Conservation (phyloP, 1,140 invertebrate species). For the Micrasema longulum region DNA sequence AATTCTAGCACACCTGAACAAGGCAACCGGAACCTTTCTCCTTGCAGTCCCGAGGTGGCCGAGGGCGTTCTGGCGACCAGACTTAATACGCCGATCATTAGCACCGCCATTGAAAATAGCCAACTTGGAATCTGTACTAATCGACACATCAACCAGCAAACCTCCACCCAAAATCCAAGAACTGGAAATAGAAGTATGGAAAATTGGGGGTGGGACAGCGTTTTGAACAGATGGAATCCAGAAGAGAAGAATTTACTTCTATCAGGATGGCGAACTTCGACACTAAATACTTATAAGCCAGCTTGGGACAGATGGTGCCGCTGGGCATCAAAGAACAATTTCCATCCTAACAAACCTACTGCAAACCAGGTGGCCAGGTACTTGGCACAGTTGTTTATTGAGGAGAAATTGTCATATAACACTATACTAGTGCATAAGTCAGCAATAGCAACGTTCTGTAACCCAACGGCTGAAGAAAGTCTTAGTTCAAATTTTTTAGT, state of each 20-base stretch:
- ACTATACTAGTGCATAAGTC: constrained; percentile 6
- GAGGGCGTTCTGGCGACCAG: not conserved
- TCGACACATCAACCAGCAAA: not conserved
- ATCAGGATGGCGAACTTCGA: constrained; percentile 3
- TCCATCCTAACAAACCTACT: constrained; percentile 49
- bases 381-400: constrained; percentile 28
- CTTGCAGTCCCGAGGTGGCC: not conserved
- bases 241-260: not conserved
- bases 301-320: not conserved
- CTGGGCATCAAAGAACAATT: not conserved
- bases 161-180: constrained; percentile 5
- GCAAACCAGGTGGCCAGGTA: constrained; percentile 31
- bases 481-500: too few species aligned
- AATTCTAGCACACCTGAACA: not conserved
- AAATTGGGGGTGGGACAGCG: not conserved
- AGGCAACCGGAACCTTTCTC: not conserved
- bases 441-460: constrained; percentile 6
- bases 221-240: not conserved
- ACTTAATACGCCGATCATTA: not conserved
- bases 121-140: not conserved
- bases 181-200: constrained; percentile 18
- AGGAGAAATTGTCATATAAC: constrained; percentile 20
- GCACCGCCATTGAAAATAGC: constrained; percentile 22
- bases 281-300: not conserved
- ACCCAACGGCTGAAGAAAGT: not conserved